Conservation (phyloP, 2,113 vertebrate genomes). For the Phaethornis superciliosus region DNA sequence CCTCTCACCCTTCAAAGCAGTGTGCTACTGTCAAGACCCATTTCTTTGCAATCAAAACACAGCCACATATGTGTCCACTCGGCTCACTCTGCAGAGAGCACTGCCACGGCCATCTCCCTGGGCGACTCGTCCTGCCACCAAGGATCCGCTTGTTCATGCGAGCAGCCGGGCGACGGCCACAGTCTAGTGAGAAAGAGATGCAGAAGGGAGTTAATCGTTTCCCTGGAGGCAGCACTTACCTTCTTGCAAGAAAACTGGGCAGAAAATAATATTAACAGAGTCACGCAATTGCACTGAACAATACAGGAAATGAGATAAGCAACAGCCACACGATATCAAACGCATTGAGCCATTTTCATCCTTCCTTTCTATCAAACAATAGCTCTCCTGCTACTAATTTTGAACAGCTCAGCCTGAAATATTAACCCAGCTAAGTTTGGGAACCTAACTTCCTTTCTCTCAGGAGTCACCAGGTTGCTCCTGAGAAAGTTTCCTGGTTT, state of each 20-base stretch:
- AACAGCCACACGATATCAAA: not conserved
- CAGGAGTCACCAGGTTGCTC: not conserved
- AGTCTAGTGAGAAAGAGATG: slow-evolving; percentile 72
- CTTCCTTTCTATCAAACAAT: not conserved
- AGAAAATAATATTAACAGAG: rapidly evolving
- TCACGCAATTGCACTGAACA: rapidly evolving
- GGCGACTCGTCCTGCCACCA: slow-evolving; percentile 89
- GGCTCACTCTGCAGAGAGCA: slow-evolving; percentile 94
- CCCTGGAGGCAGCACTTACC: not conserved
- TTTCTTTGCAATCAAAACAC: slow-evolving; percentile 87
- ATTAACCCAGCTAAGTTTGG: not conserved
- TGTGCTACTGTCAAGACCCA: slow-evolving; percentile 95
- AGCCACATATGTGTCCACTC: slow-evolving; percentile 93
- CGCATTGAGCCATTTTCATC: not conserved
- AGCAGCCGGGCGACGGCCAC: slow-evolving; percentile 83
- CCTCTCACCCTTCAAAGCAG: slow-evolving; percentile 94
- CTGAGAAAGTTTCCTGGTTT: not conserved
- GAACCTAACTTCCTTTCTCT: not conserved
- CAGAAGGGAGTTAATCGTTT: not conserved
- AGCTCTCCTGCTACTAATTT: not conserved
- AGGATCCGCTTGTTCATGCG: slow-evolving; percentile 93
- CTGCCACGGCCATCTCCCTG: slow-evolving; percentile 95
- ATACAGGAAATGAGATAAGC: rapidly evolving
- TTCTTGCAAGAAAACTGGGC: not conserved
- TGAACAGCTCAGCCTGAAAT: not conserved